These are phyloP conservation scores for Zophobas atratus DNA, from an alignment of 1,140 invertebrate genomes.

Conservation along the genomic window DNA sequence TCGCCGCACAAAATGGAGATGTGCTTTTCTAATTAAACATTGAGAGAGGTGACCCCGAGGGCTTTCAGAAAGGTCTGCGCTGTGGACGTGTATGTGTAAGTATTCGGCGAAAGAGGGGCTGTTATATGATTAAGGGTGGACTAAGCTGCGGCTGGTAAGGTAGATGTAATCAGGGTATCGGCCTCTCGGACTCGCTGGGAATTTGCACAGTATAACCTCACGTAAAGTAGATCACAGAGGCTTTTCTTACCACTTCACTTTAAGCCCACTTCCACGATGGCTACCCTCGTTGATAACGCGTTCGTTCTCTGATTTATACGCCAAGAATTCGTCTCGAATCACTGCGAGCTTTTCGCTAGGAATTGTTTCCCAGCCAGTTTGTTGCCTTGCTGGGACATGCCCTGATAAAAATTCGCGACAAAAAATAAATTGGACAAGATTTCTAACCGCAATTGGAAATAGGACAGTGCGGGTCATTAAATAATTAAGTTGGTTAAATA, in stretches of 20 bases:
- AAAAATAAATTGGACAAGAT: no score
- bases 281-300: slow-evolving; percentile 7
- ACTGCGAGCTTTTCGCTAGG: background rate
- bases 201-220: slow-evolving; percentile 40
- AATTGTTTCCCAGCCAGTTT: no score
- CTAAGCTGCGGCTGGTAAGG: slow-evolving; percentile 32
- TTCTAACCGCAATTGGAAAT: no score
- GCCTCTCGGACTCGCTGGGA: slow-evolving; percentile 37
- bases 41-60: slow-evolving; percentile 38
- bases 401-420: no score
- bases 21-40: slow-evolving; percentile 43
- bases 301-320: slow-evolving; percentile 6
- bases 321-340: background rate
- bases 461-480: no score
- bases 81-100: slow-evolving; percentile 28
- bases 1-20: slow-evolving; percentile 27
- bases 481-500: no score
- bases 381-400: no score
- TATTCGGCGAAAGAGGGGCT: slow-evolving; percentile 31
- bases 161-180: slow-evolving; percentile 41
- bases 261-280: slow-evolving; percentile 23
- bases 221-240: slow-evolving; percentile 40
- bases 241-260: slow-evolving; percentile 40
- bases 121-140: slow-evolving; percentile 40
- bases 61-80: slow-evolving; percentile 32